phyloP scores from a whole-genome alignment of 53 echinoderm and acorn worm genomes.

The Zoroaster sp. region DNA sequence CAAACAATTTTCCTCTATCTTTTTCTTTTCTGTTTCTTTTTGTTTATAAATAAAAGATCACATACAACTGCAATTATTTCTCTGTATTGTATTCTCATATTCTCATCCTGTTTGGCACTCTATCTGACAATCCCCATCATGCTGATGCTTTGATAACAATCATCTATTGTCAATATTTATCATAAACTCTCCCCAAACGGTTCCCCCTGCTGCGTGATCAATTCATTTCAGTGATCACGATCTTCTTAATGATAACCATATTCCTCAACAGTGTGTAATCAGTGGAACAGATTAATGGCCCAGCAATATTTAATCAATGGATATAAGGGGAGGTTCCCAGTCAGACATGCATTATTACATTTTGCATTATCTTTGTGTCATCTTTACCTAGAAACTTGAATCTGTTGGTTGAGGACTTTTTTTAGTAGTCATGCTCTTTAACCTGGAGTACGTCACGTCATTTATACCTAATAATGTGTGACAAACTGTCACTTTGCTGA shows the following conservation, averaged over 20 bases:
- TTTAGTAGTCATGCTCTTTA: neutral
- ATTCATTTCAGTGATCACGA: neutral
- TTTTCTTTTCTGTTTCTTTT: too few species aligned
- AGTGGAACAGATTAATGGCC: slow-evolving; percentile 17
- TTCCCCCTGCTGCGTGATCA: neutral
- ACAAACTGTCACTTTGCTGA: neutral
- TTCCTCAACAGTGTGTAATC: neutral
- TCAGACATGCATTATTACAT: neutral
- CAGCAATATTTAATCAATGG: neutral
- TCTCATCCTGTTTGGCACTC: neutral
- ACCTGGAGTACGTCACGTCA: neutral
- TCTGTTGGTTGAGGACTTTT: neutral
- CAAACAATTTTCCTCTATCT: too few species aligned
- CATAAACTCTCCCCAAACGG: neutral
- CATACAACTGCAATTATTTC: neutral
- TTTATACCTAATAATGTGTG: slow-evolving; percentile 26
- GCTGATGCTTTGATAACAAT: neutral
- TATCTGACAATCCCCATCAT: neutral
- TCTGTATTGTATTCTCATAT: neutral
- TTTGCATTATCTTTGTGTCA: neutral
- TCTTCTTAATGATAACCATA: neutral
- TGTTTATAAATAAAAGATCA: neutral
- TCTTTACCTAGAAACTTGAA: neutral
- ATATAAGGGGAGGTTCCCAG: neutral
- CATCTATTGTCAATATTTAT: neutral